These are phyloP conservation scores for Xestobium rufovillosum DNA, from an alignment of 2,888 invertebrate genomes.

Conservation along the genomic window DNA sequence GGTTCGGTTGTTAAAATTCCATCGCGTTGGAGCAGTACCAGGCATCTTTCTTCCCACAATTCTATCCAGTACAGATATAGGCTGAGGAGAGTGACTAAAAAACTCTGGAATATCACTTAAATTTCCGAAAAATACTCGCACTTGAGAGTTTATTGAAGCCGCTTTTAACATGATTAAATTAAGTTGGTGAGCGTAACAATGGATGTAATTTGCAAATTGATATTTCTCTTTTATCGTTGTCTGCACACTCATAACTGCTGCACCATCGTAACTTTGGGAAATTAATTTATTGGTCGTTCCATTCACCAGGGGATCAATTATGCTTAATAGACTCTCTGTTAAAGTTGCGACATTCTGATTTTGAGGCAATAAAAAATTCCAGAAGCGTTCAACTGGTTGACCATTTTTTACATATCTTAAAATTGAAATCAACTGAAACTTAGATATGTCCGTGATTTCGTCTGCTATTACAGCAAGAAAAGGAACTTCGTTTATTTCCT, in stretches of 20 bases:
- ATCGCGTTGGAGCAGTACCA: conserved; percentile 16
- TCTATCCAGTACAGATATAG: conserved; percentile 17
- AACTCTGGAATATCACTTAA: conserved; percentile 17
- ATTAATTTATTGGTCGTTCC: conserved; percentile 27
- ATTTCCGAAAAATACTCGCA: conserved; percentile 23
- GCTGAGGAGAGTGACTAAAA: conserved; percentile 13
- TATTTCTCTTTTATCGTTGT: conserved; percentile 20
- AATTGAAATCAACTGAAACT: too few species aligned
- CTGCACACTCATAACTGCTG: conserved; percentile 29
- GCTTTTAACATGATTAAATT: conserved; percentile 21
- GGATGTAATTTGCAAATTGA: conserved; percentile 21
- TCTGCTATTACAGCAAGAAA: too few species aligned
- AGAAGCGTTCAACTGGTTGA: conserved; percentile 23
- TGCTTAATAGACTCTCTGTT: too few species aligned
- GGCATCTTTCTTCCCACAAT: conserved; percentile 18
- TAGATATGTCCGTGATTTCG: conserved; percentile 25
- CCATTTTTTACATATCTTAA: conserved; percentile 23
- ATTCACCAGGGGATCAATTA: too few species aligned
- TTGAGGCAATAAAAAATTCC: conserved; percentile 19
- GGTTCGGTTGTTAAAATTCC: conserved; percentile 24
- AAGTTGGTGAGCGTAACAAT: too few species aligned
- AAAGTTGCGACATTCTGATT: conserved; percentile 12
- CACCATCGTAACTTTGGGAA: too few species aligned
- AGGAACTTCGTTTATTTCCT: too few species aligned
- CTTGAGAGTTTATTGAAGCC: conserved; percentile 11